Evolutionary conservation across 2,888 invertebrate species (phyloP).

Genomic region (Polymixis lichenea): DNA sequence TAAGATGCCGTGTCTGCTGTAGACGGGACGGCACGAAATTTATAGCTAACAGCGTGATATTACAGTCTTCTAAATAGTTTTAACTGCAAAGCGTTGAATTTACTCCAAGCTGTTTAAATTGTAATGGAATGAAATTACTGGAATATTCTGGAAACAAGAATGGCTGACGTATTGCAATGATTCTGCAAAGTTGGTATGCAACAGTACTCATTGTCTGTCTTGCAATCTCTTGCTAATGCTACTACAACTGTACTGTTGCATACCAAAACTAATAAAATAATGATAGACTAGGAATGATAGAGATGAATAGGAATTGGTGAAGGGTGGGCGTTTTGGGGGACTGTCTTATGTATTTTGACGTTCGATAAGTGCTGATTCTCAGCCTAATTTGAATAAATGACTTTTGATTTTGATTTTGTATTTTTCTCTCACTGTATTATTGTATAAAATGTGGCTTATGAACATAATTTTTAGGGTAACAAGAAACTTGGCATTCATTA

Average conservation of each 20-base stretch:
- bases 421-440: background rate
- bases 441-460: background rate
- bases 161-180: background rate
- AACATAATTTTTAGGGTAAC: background rate
- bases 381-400: too few relatives aligned
- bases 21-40: constrained; percentile 38
- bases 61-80: constrained; percentile 39
- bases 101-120: constrained; percentile 5
- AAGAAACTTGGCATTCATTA: background rate
- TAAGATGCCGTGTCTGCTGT: constrained; percentile 47
- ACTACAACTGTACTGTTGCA: too few relatives aligned
- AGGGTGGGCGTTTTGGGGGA: too few relatives aligned
- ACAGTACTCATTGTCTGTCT: background rate
- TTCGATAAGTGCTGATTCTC: too few relatives aligned
- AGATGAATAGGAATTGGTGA: too few relatives aligned
- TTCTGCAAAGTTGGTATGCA: background rate
- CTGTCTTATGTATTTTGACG: too few relatives aligned
- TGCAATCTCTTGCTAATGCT: too few relatives aligned
- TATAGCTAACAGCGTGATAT: constrained; percentile 33
- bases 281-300: too few relatives aligned
- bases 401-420: too few relatives aligned
- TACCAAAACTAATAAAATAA: too few relatives aligned
- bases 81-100: constrained; percentile 8
- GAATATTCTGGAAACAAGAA: background rate
- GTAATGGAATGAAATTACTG: background rate